Percentiles rank a stretch among this genome's conserved stretches.
Evolutionary conservation across 2,888 invertebrate species (phyloP).

Genomic region (Incurvaria masculella): DNA sequence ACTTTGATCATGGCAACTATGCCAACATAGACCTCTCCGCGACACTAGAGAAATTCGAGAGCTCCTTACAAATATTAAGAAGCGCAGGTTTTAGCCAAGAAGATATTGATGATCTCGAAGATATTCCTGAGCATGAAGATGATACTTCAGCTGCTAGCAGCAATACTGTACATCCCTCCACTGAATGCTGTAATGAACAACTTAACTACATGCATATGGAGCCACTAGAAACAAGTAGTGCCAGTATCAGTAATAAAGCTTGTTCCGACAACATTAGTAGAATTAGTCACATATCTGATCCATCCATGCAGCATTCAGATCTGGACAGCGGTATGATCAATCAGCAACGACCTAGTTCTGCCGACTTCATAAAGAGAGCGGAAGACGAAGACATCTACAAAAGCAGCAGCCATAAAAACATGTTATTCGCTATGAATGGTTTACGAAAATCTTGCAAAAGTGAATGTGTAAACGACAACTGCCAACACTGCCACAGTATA

Average conservation of each 20-base stretch:
- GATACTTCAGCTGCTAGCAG: slow-evolving; percentile 41
- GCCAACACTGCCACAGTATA: slow-evolving; percentile 22
- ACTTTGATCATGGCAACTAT: slow-evolving; percentile 56
- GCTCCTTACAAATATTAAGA: slow-evolving; percentile 64
- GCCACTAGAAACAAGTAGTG: slow-evolving; percentile 36
- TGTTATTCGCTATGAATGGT: slow-evolving; percentile 45
- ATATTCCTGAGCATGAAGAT: slow-evolving; percentile 40
- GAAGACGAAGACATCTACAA: slow-evolving; percentile 44
- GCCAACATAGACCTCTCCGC: slow-evolving; percentile 76
- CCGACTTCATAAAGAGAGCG: slow-evolving; percentile 58
- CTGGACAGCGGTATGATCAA: slow-evolving; percentile 41
- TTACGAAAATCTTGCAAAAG: slow-evolving; percentile 37
- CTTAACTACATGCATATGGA: slow-evolving; percentile 44
- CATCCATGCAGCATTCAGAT: slow-evolving; percentile 40
- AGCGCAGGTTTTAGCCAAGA: slow-evolving; percentile 59
- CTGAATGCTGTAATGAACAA: slow-evolving; percentile 40
- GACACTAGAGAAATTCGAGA: slow-evolving; percentile 75
- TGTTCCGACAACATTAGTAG: slow-evolving; percentile 52
- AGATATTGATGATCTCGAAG: slow-evolving; percentile 49
- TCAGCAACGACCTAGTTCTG: slow-evolving; percentile 59
- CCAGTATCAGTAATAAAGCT: slow-evolving; percentile 41
- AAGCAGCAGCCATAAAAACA: slow-evolving; percentile 26
- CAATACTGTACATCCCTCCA: slow-evolving; percentile 35
- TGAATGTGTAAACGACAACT: slow-evolving; percentile 37
- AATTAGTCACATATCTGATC: slow-evolving; percentile 52